Percentiles rank a stretch among this genome's conserved stretches.
Evolutionary conservation across 2,888 invertebrate genomes (phyloP).

Genomic region (Cerastis rubricosa): DNA sequence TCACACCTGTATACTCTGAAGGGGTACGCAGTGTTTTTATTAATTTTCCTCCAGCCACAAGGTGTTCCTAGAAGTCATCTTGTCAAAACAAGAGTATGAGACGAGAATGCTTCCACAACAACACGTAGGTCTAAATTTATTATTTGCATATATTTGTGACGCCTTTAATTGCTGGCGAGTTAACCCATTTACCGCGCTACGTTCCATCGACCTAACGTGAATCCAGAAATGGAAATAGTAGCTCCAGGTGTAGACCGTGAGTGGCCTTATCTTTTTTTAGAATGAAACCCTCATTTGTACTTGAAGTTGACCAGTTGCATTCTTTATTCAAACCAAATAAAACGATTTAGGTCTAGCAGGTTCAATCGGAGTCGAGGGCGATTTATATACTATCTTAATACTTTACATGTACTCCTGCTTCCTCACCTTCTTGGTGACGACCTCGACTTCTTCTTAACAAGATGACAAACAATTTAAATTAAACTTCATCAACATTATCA

Average conservation of each 20-base stretch:
- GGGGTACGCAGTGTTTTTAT: too few relatives aligned
- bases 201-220: constrained; percentile 11
- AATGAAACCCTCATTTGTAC: not conserved
- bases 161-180: constrained; percentile 28
- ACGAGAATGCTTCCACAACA: too few relatives aligned
- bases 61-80: too few relatives aligned
- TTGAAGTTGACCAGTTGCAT: not conserved
- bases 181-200: constrained; percentile 19
- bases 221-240: not conserved
- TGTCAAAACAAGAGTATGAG: too few relatives aligned
- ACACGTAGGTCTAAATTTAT: too few relatives aligned
- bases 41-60: too few relatives aligned
- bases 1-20: too few relatives aligned
- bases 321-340: not conserved
- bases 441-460: too few relatives aligned
- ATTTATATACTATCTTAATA: not conserved
- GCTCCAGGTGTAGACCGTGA: constrained; percentile 1
- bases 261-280: not conserved
- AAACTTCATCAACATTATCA: too few relatives aligned
- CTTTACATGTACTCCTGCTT: too few relatives aligned
- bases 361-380: not conserved
- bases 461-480: too few relatives aligned
- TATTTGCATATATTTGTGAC: not conserved
- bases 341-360: not conserved
- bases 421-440: too few relatives aligned